Percentiles rank a stretch among this genome's conserved stretches.
Evolutionary conservation across 1,140 invertebrate genomes (phyloP).

Genomic region (Euglossa dilemma): DNA sequence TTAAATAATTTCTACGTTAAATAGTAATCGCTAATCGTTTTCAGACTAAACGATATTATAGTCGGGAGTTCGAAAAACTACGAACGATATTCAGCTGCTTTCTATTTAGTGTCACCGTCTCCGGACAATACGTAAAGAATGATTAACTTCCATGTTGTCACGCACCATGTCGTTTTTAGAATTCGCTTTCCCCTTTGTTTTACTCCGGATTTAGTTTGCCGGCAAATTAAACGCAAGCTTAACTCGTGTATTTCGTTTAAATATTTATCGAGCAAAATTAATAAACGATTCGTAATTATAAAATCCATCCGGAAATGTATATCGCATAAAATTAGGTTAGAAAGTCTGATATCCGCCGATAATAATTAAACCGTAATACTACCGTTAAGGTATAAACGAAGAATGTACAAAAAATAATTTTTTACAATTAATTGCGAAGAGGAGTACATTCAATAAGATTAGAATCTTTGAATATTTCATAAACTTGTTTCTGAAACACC

Average conservation of each 20-base stretch:
- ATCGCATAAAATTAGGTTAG: no score
- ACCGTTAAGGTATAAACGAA: background rate
- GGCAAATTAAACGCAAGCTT: background rate
- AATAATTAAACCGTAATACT: no score
- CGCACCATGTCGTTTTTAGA: background rate
- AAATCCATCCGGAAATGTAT: no score
- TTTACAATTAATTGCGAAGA: background rate
- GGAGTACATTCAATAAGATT: background rate
- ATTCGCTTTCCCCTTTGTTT: background rate
- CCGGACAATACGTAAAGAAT: background rate
- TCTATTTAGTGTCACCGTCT: background rate
- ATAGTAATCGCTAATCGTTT: background rate
- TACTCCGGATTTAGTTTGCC: background rate
- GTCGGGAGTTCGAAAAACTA: background rate
- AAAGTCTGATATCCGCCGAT: no score
- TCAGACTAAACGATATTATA: background rate
- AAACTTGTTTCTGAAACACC: background rate
- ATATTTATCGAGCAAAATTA: no score
- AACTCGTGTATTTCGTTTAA: background rate
- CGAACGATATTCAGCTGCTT: background rate
- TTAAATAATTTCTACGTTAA: background rate
- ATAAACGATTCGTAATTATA: no score
- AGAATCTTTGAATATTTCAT: background rate
- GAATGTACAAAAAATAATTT: background rate
- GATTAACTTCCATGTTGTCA: background rate